Percentiles rank a stretch among this genome's conserved stretches.
These are phyloP conservation scores for Rotaria socialis DNA, from an alignment of 2,888 invertebrate species.

Conservation along the genomic window DNA sequence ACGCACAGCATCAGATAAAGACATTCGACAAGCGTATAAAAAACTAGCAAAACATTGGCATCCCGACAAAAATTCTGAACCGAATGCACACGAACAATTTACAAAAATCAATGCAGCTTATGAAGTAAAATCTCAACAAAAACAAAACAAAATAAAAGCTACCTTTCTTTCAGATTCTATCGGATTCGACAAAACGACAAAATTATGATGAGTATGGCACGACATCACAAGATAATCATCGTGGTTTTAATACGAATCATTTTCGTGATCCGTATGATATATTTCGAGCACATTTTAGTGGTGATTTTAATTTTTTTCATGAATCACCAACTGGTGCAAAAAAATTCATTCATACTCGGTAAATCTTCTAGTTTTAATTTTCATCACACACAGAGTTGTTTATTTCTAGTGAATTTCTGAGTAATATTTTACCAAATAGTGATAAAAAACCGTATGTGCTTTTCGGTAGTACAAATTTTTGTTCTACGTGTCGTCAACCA, in stretches of 20 bases:
- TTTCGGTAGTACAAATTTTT: constrained; percentile 89
- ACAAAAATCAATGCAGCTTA: constrained; percentile 92
- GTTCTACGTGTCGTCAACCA: constrained; percentile 82
- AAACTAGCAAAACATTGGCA: constrained; percentile 64
- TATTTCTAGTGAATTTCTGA: constrained; percentile 73
- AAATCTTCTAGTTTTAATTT: not conserved
- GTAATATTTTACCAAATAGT: constrained; percentile 78
- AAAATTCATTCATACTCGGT: constrained; percentile 4
- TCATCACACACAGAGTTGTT: too few species aligned
- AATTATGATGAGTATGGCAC: constrained; percentile 83
- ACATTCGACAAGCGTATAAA: constrained; percentile 58
- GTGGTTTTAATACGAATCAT: constrained; percentile 48
- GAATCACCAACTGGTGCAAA: not conserved
- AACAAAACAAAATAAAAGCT: too few species aligned
- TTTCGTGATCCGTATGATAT: constrained; percentile 35
- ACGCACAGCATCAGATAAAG: constrained; percentile 52
- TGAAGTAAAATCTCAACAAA: constrained; percentile 64
- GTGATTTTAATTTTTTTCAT: constrained; percentile 15
- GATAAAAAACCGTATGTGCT: constrained; percentile 75
- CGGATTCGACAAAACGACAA: constrained; percentile 75
- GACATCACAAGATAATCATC: constrained; percentile 61
- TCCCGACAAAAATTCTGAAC: constrained; percentile 81
- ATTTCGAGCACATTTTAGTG: constrained; percentile 40
- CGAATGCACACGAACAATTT: constrained; percentile 79
- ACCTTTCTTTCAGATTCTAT: constrained; percentile 65